phyloP scores from a whole-genome alignment of 2,113 vertebrate species.

The Labrus mixtus region DNA sequence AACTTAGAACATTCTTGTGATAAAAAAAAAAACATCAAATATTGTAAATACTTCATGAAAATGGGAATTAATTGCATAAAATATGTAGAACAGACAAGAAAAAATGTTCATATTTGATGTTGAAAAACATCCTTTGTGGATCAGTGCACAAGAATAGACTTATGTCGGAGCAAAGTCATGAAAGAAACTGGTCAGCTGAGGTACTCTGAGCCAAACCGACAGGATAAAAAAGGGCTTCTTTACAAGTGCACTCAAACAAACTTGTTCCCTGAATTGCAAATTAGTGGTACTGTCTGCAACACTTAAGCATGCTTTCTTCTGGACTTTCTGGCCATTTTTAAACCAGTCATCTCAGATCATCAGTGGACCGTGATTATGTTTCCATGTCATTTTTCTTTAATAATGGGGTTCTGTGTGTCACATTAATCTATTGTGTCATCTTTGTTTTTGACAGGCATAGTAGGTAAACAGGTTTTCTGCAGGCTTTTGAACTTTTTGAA shows the following conservation, averaged over 20 bases:
- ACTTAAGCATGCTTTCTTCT: neutral
- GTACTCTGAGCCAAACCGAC: neutral
- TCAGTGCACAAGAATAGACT: conserved; percentile 37
- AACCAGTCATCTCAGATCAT: conserved; percentile 13
- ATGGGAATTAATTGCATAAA: conserved; percentile 61
- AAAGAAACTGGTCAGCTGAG: conserved; percentile 46
- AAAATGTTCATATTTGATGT: conserved; percentile 55
- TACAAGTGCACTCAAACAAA: conserved; percentile 12
- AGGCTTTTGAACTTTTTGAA: neutral
- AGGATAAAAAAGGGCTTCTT: conserved; percentile 11
- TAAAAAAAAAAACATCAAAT: conserved; percentile 42
- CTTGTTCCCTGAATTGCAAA: conserved; percentile 14
- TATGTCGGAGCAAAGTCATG: conserved; percentile 16
- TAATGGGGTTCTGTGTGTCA: neutral
- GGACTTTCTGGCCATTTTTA: neutral
- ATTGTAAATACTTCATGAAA: conserved; percentile 62
- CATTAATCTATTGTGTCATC: neutral
- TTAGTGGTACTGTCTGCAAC: neutral
- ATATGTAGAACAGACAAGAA: conserved; percentile 58
- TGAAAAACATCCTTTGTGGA: conserved; percentile 25
- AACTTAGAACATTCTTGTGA: conserved; percentile 18
- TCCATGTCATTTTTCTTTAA: neutral
- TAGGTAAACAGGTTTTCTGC: neutral
- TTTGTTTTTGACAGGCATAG: neutral
- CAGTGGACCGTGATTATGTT: neutral